Evolutionary conservation across 1,140 invertebrate species (phyloP), one percentile per base, ranked within the genome.

Genomic region (Eufriesea mexicana): DNA sequence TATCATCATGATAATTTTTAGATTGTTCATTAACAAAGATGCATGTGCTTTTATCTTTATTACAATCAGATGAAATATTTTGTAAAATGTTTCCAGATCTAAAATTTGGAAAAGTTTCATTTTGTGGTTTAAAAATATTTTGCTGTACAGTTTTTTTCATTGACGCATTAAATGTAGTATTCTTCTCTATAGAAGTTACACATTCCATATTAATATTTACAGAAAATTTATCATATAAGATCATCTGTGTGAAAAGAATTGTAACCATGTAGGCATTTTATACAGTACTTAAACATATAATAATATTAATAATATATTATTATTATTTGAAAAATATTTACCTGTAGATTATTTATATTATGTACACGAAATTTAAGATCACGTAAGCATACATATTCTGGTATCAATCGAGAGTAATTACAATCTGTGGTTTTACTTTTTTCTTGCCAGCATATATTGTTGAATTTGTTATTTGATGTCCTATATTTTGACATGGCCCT

Each of bases 331-430:
- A 16, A 55, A 54, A 0, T 42, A 71, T 55, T 84, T 85, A 93
- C 93, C 87, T 92, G 77, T 35, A 93, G 12, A 76, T 85, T 81
- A 64, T 90, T 82, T 28, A 73, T 67, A 42, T 75, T 85, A 54
- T 67, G 70, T 47, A 91, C 67, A 61, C 55, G 85, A 83, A 93
- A 93, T 74, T 92, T 93, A 9, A 93, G 77, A 73, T 93, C 89
- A 5, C 82, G 59, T 61, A 93, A 72, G 72, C 75, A 62, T 49
- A 93, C 75, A 20, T 76, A 89, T 16, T 90, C 84, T 28, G 90
- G 81, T 77, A 92, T 93, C 76, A 93, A 83, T 93, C 91, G 82
- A 93, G 85, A 66, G 92, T 86, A 62, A 93, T 92, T 77, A 92
- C 74, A 81, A 61, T 86, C 74, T 79, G 59, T 79, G 6, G 68